Base-by-base conservation (phyloP, 2,113 vertebrate genomes). In the Connochaetes taurinus region DNA sequence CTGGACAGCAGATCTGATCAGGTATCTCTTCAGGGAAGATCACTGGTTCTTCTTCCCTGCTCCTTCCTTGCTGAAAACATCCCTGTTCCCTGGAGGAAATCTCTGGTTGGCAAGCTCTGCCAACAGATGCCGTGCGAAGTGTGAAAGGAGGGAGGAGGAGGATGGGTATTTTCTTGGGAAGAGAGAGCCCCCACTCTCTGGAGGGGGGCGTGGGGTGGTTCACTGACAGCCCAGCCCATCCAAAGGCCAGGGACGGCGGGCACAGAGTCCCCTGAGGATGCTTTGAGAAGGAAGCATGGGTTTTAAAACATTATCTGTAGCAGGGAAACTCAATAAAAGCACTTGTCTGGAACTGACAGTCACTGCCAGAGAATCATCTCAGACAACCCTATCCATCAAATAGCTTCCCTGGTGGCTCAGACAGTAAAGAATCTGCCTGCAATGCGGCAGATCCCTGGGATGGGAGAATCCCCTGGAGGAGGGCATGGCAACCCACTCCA, bases 71-170 rank as follows among this genome's bases (percentile, higher is more conserved):
- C 55, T 64, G 71, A 84, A 33, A 52, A 62, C 55, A 33, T 53
- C 71, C 45, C 50, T 1, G 11, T 98, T 98, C 99, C 99, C 97
- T 98, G 99, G 99, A 99, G 99, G 99, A 98, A 99, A 99, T 99
- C 99, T 99, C 99, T 99, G 99, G 99, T 99, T 98, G 99, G 99
- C 98, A 99, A 98, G 98, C 99, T 99, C 98, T 99, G 99, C 98
- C 99, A 98, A 98, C 98, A 98, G 98, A 99, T 99, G 99, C 99
- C 99, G 99, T 99, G 99, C 98, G 99, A 99, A 98, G 98, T 98
- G 98, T 98, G 99, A 99, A 98, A 99, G 98, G 99, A 99, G 98
- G 99, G 98, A 92, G 99, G 98, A 98, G 13, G 98, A 98, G 27
- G 43, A 45, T 31, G 98, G 99, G 71, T 76, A 76, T 43, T 76